These are phyloP conservation scores for Ametastegia equiseti DNA, from an alignment of 2,888 invertebrate species.

Conservation along the genomic window DNA sequence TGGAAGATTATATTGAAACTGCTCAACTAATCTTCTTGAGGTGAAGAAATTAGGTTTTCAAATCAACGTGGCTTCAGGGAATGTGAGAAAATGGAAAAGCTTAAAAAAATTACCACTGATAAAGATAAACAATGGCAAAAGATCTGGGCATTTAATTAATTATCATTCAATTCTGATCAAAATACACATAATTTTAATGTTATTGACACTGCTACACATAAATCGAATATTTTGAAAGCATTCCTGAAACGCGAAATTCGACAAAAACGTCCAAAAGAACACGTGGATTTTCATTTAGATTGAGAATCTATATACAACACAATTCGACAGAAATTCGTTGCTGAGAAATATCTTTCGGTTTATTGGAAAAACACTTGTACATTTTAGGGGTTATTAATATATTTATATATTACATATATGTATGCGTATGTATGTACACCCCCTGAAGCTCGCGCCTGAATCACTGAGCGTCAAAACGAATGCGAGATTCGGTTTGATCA, in stretches of 20 bases:
- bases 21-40: too few species aligned
- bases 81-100: too few species aligned
- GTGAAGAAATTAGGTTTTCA: too few species aligned
- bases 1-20: too few species aligned
- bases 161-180: too few species aligned
- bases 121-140: too few species aligned
- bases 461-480: slow-evolving; percentile 15
- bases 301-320: not conserved
- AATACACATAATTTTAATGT: too few species aligned
- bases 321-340: not conserved
- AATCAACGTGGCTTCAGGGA: too few species aligned
- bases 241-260: not conserved
- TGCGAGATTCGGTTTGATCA: not conserved
- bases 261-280: not conserved
- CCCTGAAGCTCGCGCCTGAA: not conserved
- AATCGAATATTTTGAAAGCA: not conserved
- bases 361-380: not conserved
- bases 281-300: not conserved
- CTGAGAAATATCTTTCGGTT: not conserved
- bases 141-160: too few species aligned
- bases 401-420: too few species aligned
- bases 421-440: not conserved
- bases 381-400: not conserved
- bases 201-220: too few species aligned
- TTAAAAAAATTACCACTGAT: too few species aligned